A percentile compares a stretch with the other conserved stretches of the same genome.
phyloP scores from a whole-genome alignment of 2,888 invertebrate species.

The Sicus ferrugineus region DNA sequence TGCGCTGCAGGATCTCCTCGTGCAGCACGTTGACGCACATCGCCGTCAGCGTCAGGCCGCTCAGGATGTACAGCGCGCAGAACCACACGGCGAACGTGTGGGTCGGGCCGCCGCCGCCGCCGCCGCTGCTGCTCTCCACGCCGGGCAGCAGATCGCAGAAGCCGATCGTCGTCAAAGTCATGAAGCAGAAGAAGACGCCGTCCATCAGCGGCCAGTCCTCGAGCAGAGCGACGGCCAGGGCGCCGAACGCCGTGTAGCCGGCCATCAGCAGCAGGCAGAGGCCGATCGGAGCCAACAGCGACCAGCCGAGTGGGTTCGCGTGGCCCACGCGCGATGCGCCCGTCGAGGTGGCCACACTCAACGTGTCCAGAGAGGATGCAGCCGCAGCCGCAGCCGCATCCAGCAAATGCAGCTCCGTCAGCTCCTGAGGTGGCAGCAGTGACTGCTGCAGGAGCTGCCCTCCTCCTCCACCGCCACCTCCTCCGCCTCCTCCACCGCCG shows the following conservation, averaged over 20 bases:
- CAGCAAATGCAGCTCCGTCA: conserved; percentile 2
- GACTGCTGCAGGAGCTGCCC: conserved; percentile 57
- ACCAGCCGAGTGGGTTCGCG: conserved; percentile 67
- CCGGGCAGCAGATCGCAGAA: conserved; percentile 84
- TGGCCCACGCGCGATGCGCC: conserved; percentile 43
- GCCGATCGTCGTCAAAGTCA: conserved; percentile 88
- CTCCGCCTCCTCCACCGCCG: too few species aligned
- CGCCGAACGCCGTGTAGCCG: conserved; percentile 86
- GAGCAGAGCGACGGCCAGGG: conserved; percentile 82
- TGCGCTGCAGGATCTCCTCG: conserved; percentile 81
- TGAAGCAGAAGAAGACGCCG: conserved; percentile 91
- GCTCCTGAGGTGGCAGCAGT: not conserved
- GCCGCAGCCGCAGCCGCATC: not conserved
- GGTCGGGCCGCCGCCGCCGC: conserved; percentile 34
- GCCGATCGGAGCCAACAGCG: conserved; percentile 77
- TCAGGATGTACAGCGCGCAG: conserved; percentile 82
- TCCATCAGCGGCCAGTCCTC: conserved; percentile 89
- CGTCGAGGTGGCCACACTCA: conserved; percentile 62
- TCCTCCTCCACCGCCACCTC: too few species aligned
- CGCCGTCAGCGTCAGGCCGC: conserved; percentile 83
- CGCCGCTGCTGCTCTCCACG: too few species aligned
- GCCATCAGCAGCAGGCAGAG: conserved; percentile 86
- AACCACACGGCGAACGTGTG: conserved; percentile 77
- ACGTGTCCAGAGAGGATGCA: conserved; percentile 28
- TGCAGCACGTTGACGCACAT: conserved; percentile 88